A percentile compares a stretch with the other conserved stretches of the same genome.
Conservation (phyloP, 2,888 invertebrate genomes). For the Carterocephalus palaemon region DNA sequence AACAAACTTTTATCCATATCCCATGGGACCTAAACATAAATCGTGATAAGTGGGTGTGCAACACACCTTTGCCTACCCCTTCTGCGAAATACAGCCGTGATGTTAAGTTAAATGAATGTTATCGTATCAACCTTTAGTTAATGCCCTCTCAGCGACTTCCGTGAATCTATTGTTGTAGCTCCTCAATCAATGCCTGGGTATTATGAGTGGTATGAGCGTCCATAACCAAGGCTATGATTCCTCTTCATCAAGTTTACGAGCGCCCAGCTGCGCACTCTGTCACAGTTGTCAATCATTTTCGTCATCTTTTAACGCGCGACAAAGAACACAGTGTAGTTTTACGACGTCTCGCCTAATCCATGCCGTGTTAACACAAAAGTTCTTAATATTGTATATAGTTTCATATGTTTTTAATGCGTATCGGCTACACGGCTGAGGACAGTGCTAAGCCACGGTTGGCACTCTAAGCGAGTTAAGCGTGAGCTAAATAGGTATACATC, state of each 20-base stretch:
- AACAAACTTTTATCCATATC: too few species aligned
- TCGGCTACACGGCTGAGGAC: conserved; percentile 17
- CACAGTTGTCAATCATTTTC: conserved; percentile 39
- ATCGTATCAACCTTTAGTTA: too few species aligned
- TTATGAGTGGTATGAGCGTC: too few species aligned
- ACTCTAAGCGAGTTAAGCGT: not conserved
- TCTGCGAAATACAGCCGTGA: too few species aligned
- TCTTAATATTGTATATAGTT: conserved; percentile 28
- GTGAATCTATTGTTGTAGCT: too few species aligned
- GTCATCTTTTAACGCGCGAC: conserved; percentile 21
- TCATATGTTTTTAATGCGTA: conserved; percentile 38
- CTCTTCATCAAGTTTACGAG: conserved; percentile 26
- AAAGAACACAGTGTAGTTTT: conserved; percentile 38
- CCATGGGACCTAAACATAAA: too few species aligned
- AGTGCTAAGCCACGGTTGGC: conserved; percentile 5
- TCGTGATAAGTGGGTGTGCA: too few species aligned
- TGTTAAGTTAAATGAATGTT: too few species aligned
- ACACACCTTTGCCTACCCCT: too few species aligned
- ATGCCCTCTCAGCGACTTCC: too few species aligned
- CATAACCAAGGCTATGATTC: conserved; percentile 5
- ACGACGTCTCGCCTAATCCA: conserved; percentile 44
- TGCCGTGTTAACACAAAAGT: conserved; percentile 19
- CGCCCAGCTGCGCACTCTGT: conserved; percentile 26
- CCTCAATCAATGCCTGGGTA: too few species aligned
- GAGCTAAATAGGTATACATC: not conserved